Base-by-base conservation (phyloP, 2,113 vertebrate species). In the Megaleporinus macrocephalus region DNA sequence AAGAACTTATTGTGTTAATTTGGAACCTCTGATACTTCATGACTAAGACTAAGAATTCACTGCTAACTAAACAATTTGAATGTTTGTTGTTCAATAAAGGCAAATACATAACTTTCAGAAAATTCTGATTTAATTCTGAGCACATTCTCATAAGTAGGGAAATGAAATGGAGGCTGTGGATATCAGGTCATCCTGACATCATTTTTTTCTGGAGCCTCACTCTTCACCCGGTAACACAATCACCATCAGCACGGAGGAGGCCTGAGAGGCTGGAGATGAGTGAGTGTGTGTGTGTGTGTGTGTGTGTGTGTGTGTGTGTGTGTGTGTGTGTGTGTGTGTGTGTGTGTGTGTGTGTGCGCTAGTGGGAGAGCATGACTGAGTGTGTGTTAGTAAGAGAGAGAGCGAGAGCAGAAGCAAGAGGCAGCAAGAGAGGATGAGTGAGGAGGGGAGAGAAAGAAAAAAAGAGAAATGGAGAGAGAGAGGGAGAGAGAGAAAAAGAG, bases 141-240 rank as follows among this genome's bases (percentile, higher is more conserved):
- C 72, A 71, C 87, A 82, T 88, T 87, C 27, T 84, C 70, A 86
- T 77, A 83, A 6, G 4, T 78, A 85, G 70, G 82, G 74, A 85
- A 74, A 85, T 71, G 74, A 85, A 77, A 85, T 76, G 57, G 75
- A 81, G 77, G 78, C 65, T 83, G 85, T 73, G 83, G 86, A 87
- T 61, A 61, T 87, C 85, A 89, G 90, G 87, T 92, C 88, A 89
- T 84, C 80, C 87, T 75, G 68, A 82, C 84, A 78, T 83, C 72
- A 80, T 53, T 51, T 73, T 76, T 72, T 27, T 47, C 73, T 10
- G 24, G 47, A 69, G 55, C 41, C 69, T 73, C 53, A 57, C 76
- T 30, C 78, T 71, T 62, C 76, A 65, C 53, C 16, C 27, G 47
- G 79, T 79, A 82, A 82, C 72, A 76, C 65, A 82, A 79, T 87